Percentiles rank a stretch among this genome's conserved stretches.
Evolutionary conservation across 35 echinoderm and acorn worm species (phyloP).

Genomic region (Antedon bifida): DNA sequence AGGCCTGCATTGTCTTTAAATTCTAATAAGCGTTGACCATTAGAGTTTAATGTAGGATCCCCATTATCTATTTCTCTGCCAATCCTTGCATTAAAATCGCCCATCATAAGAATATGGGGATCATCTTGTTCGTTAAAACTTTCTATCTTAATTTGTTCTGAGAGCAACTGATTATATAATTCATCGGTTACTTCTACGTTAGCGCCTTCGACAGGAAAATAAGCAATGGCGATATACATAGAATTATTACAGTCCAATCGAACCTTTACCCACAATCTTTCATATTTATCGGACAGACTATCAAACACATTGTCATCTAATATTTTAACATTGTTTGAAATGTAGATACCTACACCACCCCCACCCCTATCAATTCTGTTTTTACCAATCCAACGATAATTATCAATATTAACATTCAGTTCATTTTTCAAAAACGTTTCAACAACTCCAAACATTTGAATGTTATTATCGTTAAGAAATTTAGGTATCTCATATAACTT

Average conservation of each 20-base stretch:
- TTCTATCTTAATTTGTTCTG: not conserved
- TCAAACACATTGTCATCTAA: constrained; percentile 12
- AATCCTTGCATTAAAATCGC: constrained; percentile 5
- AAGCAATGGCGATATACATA: constrained; percentile 5
- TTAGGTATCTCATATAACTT: constrained; percentile 5
- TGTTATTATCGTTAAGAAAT: not conserved
- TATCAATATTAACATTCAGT: not conserved
- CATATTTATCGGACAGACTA: not conserved
- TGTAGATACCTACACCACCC: not conserved
- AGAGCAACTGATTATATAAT: not conserved
- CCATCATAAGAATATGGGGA: constrained; percentile 1
- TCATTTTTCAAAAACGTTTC: constrained; percentile 10
- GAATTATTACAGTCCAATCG: not conserved
- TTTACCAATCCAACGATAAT: not conserved
- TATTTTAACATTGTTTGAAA: not conserved
- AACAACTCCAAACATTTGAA: constrained; percentile 13
- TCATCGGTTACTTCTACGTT: not conserved
- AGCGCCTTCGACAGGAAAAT: constrained; percentile 12
- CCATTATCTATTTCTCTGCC: too few species aligned
- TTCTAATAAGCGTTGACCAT: constrained; percentile 1
- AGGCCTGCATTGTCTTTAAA: not conserved
- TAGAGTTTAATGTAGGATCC: not conserved
- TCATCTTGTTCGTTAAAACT: not conserved
- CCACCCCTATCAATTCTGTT: not conserved
- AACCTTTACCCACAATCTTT: constrained; percentile 13